Conservation (phyloP, 2,113 vertebrate species). For the Lepisosteus oculatus region DNA sequence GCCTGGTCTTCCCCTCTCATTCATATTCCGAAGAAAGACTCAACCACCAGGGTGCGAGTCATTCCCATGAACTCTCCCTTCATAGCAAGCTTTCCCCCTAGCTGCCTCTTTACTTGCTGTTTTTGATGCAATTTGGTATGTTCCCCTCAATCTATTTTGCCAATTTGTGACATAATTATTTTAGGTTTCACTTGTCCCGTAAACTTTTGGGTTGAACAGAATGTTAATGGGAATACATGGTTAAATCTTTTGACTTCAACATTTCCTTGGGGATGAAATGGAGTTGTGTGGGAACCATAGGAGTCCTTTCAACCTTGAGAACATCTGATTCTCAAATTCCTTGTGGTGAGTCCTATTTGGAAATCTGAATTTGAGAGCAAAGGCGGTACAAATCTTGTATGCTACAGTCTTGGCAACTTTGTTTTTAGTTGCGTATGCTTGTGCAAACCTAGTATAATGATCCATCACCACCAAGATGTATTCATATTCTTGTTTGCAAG, state of each 20-base stretch:
- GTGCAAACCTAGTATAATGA: too few relatives aligned
- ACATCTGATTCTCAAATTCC: slow-evolving; percentile 19
- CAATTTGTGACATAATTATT: slow-evolving; percentile 3
- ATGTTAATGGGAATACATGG: not conserved
- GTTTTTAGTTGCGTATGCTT: not conserved
- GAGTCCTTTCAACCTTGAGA: not conserved
- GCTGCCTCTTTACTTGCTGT: not conserved
- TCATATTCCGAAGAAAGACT: slow-evolving; percentile 6
- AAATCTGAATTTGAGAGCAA: slow-evolving; percentile 13
- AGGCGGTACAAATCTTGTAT: slow-evolving; percentile 10
- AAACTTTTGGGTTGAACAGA: not conserved
- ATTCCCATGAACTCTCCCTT: not conserved
- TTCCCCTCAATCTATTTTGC: not conserved
- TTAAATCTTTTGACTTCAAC: slow-evolving; percentile 9
- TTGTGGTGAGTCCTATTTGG: slow-evolving; percentile 6
- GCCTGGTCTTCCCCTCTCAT: not conserved
- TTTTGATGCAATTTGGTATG: slow-evolving; percentile 3
- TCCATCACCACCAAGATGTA: slow-evolving; percentile 13
- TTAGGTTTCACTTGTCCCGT: not conserved
- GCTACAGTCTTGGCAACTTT: slow-evolving; percentile 11
- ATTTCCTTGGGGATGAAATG: slow-evolving; percentile 11
- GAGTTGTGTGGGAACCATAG: slow-evolving; percentile 1
- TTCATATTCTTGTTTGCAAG: not conserved
- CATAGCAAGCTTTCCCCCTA: not conserved
- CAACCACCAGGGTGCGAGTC: not conserved